Conservation (phyloP, 2,888 invertebrate species). For the Scaptomyza parva region DNA sequence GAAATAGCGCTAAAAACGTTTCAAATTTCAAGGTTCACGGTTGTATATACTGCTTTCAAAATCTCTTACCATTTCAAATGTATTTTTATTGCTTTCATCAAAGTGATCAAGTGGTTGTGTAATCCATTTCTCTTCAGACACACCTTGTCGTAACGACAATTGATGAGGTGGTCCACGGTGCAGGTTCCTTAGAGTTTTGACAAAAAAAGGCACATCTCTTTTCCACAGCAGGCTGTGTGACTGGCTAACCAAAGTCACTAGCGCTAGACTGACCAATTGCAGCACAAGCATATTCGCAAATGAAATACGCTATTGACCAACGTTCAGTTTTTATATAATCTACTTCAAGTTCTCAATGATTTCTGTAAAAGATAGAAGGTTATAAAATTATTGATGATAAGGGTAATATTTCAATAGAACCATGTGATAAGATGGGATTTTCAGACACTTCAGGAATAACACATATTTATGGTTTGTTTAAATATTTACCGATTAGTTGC, state of each 20-base stretch:
- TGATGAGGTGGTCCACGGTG: conserved; percentile 84
- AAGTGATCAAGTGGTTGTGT: conserved; percentile 88
- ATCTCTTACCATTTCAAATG: conserved; percentile 85
- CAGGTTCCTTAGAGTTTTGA: conserved; percentile 57
- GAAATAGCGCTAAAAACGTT: conserved; percentile 84
- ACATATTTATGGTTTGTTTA: conserved; percentile 22
- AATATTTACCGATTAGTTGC: conserved; percentile 5
- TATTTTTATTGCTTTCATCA: conserved; percentile 86
- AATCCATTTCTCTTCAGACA: conserved; percentile 84
- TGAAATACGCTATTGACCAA: conserved; percentile 36
- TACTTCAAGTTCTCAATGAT: conserved; percentile 11
- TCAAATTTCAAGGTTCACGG: not conserved
- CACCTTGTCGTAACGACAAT: conserved; percentile 20
- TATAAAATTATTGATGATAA: conserved; percentile 26
- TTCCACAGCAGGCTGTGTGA: conserved; percentile 25
- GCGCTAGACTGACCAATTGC: conserved; percentile 45
- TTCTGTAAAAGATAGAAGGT: conserved; percentile 15
- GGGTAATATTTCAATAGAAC: conserved; percentile 6
- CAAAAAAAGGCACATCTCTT: conserved; percentile 60
- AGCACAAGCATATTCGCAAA: conserved; percentile 65
- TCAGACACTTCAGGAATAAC: conserved; percentile 4
- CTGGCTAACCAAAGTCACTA: conserved; percentile 43
- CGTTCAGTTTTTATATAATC: conserved; percentile 20
- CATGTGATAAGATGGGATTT: conserved; percentile 34
- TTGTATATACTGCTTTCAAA: not conserved